Conservation (phyloP, 2,797 vertebrate genomes). For the Phataginus tetradactyla region DNA sequence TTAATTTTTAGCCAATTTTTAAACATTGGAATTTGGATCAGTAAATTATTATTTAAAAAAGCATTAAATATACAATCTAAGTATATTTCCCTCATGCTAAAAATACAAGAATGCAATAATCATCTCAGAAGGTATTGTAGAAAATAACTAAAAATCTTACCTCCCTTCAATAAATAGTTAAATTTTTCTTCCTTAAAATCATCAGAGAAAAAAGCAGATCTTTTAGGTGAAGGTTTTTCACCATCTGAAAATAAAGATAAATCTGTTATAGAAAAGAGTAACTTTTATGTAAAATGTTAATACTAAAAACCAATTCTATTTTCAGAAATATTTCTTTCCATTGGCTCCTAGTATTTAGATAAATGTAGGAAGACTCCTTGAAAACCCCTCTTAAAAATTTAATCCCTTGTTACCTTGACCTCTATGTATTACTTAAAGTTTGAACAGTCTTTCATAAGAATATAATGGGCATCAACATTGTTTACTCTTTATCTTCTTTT, state of each 20-base stretch:
- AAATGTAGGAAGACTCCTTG: neutral
- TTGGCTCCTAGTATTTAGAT: conserved; percentile 20
- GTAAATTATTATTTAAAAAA: conserved; percentile 17
- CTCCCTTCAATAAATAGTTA: conserved; percentile 74
- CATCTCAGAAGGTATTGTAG: conserved; percentile 10
- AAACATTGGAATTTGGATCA: conserved; percentile 35
- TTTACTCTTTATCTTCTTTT: neutral
- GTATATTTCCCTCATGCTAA: conserved; percentile 29
- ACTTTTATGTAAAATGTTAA: conserved; percentile 29
- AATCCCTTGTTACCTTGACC: neutral
- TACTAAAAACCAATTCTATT: conserved; percentile 13
- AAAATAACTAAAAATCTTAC: conserved; percentile 80
- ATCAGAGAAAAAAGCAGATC: conserved; percentile 57
- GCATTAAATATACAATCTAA: neutral
- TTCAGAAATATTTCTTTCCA: conserved; percentile 1
- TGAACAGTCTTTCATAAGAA: neutral
- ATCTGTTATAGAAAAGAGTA: conserved; percentile 36
- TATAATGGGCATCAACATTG: neutral
- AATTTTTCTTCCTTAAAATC: conserved; percentile 64
- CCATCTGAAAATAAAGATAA: conserved; percentile 63
- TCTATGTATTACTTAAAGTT: conserved; percentile 1
- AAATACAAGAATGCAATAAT: conserved; percentile 26
- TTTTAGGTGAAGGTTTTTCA: conserved; percentile 68
- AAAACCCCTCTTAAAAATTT: neutral
- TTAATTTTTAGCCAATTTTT: conserved; percentile 32